Evolutionary conservation across 2,113 vertebrate genomes (phyloP).

Genomic region (Acrocephalus kingi): DNA sequence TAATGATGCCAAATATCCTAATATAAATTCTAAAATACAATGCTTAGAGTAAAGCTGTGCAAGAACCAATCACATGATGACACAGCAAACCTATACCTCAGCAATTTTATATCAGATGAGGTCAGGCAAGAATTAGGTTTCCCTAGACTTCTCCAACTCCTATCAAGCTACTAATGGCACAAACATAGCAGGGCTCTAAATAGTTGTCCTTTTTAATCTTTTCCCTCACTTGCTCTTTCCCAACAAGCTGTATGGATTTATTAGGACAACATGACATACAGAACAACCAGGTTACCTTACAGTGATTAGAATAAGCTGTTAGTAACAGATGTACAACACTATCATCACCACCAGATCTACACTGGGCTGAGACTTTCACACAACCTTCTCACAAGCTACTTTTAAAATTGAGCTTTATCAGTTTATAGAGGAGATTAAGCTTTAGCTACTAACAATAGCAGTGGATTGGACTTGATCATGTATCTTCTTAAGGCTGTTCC

Average conservation of each 20-base stretch:
- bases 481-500: background rate
- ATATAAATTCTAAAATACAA: background rate
- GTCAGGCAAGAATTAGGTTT: background rate
- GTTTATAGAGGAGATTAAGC: slow-evolving; percentile 46
- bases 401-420: slow-evolving; percentile 27
- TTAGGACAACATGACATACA: background rate
- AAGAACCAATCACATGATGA: background rate
- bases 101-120: rapidly evolving
- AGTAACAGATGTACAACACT: background rate
- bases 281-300: background rate
- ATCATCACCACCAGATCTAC: background rate
- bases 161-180: background rate
- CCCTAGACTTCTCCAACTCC: background rate
- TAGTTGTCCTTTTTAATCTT: background rate
- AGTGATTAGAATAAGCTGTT: background rate
- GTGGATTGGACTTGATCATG: background rate
- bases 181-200: background rate
- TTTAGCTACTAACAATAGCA: slow-evolving; percentile 48
- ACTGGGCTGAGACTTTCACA: background rate
- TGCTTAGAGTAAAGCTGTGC: background rate
- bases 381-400: slow-evolving; percentile 20
- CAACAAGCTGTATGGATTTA: background rate
- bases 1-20: background rate
- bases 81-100: background rate
- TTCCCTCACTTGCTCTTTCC: background rate